Evolutionary conservation across 2,888 invertebrate genomes (phyloP), one percentile per base, ranked within the genome.

Genomic region (Apantesis nais): DNA sequence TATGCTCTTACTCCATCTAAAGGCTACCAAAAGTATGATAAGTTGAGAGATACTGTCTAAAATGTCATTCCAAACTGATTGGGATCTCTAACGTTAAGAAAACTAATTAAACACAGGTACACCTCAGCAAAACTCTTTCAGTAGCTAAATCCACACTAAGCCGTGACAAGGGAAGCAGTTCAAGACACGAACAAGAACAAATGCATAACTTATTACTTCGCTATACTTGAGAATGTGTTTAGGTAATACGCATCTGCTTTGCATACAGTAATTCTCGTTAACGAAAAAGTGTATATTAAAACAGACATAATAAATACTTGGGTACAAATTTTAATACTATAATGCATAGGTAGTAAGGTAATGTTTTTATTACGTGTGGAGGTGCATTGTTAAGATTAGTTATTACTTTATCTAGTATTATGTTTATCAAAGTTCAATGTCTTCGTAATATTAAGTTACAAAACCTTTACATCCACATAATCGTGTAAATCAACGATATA

Each of bases 361-460:
- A 34, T 16, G 25, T 4, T 58, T 55, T 29, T 29, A 25, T 16
- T 5, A 16, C 14, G 16, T 29, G 7, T 58, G 29, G 29, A 29
- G 29, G 58, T 55, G 12, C 25, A 25, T 12, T 55, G 14, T 55
- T 55, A 25, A n/a, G 11, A n/a, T 62, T 37, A 41, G 29, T 62
- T 55, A 68, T 55, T 37, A 8, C 34, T 64, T 76, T 74, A 78
- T 78, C 76, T 75, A 12, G 44, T 61, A 74, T 67, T 71, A 64
- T 64, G 76, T 78, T 79, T 83, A 84, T 85, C 83, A 68, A 75
- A 82, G 84, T 77, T 83, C 79, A 80, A 70, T 65, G 74, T 41
- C 48, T 69, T 29, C 31, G 62, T 39, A 31, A 48, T 63, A 25
- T 62, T 14, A 62, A 11, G 29, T 63, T 11, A 52, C 22, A 31